A percentile compares a stretch with the other conserved stretches of the same genome.
These are phyloP conservation scores for Lepidurus couesii DNA, from an alignment of 1,140 invertebrate species.

Conservation along the genomic window DNA sequence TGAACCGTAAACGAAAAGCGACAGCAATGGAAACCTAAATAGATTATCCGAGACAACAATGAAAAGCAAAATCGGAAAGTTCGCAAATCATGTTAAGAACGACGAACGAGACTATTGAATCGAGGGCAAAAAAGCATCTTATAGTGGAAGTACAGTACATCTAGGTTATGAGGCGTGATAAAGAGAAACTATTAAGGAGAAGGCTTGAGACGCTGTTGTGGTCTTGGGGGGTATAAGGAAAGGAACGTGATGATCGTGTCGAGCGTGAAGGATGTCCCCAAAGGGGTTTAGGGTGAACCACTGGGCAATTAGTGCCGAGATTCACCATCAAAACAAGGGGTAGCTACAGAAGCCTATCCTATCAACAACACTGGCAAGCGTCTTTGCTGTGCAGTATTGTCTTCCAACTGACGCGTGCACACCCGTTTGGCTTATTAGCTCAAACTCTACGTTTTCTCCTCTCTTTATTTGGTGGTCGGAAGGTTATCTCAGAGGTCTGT, in stretches of 20 bases:
- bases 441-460: too few relatives aligned
- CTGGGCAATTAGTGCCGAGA: background rate
- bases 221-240: background rate
- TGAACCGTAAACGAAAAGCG: too few relatives aligned
- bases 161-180: too few relatives aligned
- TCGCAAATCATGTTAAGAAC: too few relatives aligned
- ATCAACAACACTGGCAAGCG: constrained; percentile 5
- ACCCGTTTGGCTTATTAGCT: too few relatives aligned
- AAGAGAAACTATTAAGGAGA: background rate
- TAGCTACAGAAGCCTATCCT: background rate
- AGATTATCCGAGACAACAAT: too few relatives aligned
- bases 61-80: too few relatives aligned
- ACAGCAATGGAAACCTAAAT: too few relatives aligned
- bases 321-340: constrained; percentile 16
- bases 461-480: too few relatives aligned
- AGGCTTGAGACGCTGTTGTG: background rate
- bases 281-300: background rate
- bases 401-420: background rate
- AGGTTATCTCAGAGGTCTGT: too few relatives aligned
- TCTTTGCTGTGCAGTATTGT: background rate
- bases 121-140: too few relatives aligned
- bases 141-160: too few relatives aligned
- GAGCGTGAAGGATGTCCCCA: background rate
- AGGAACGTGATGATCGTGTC: constrained; percentile 4
- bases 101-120: background rate